phyloP scores from a whole-genome alignment of 2,888 invertebrate species.

The Epirrita christyi region DNA sequence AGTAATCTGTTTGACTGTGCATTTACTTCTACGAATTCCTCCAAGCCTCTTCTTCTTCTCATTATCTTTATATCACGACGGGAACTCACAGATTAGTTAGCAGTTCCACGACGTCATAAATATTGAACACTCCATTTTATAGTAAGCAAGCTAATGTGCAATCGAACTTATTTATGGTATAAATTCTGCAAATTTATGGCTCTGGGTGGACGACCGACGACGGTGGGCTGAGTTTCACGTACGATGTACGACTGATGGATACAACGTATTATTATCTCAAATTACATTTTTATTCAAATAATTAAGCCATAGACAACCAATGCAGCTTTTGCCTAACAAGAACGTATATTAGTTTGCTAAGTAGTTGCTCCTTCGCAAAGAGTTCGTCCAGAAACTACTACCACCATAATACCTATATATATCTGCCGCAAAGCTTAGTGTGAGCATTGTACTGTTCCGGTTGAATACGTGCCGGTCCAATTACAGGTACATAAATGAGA shows the following conservation, averaged over 20 bases:
- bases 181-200: constrained; percentile 48
- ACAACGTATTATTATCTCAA: constrained; percentile 10
- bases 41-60: no score
- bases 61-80: neutral
- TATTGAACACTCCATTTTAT: constrained; percentile 51
- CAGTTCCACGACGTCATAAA: constrained; percentile 44
- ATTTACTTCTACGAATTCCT: no score
- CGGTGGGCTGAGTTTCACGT: constrained; percentile 30
- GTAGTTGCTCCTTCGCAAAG: no score
- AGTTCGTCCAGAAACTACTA: no score
- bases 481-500: no score
- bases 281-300: constrained; percentile 13
- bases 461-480: no score
- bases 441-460: no score
- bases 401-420: no score
- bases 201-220: constrained; percentile 43
- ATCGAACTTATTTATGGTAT: constrained; percentile 53
- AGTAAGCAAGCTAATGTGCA: constrained; percentile 51
- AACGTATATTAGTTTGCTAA: neutral
- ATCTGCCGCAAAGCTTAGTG: no score
- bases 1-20: no score
- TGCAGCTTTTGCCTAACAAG: neutral
- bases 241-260: constrained; percentile 14
- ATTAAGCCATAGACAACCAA: neutral
- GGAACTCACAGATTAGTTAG: constrained; percentile 6